phyloP scores from a whole-genome alignment of 2,113 vertebrate species.

The Callaeas wilsoni region DNA sequence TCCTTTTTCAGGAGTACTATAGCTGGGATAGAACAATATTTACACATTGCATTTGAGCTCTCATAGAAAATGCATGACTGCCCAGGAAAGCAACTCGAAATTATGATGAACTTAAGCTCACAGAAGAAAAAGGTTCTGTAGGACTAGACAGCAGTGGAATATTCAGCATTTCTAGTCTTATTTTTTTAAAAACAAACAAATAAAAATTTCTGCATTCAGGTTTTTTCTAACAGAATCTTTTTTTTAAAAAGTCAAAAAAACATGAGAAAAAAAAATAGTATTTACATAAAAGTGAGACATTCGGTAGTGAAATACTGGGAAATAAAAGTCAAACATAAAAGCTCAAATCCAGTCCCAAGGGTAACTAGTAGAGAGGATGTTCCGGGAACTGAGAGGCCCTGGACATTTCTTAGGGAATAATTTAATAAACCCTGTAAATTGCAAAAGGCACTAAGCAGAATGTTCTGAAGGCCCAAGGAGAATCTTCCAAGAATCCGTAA shows the following conservation, averaged over 20 bases:
- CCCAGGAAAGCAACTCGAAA: neutral
- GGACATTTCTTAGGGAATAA: neutral
- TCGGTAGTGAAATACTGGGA: neutral
- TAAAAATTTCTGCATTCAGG: neutral
- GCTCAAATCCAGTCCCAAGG: neutral
- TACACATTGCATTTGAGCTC: neutral
- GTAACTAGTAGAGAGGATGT: neutral
- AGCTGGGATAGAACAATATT: neutral
- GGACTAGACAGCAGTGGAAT: neutral
- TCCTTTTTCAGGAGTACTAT: neutral
- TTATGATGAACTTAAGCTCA: neutral
- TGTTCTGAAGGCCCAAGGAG: neutral
- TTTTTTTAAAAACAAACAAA: neutral
- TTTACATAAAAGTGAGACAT: neutral
- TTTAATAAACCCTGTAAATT: conserved; percentile 10
- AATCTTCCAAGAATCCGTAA: conserved; percentile 10
- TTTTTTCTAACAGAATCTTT: neutral
- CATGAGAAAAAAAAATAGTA: fast-evolving
- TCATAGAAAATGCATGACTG: neutral
- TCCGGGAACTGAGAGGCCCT: neutral
- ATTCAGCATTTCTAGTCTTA: neutral
- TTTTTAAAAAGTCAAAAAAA: neutral
- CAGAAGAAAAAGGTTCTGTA: neutral
- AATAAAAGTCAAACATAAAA: neutral
- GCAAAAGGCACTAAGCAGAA: neutral